Evolutionary conservation across 92 coral and sea anemone species (phyloP).

Genomic region (Palythoa grandis): DNA sequence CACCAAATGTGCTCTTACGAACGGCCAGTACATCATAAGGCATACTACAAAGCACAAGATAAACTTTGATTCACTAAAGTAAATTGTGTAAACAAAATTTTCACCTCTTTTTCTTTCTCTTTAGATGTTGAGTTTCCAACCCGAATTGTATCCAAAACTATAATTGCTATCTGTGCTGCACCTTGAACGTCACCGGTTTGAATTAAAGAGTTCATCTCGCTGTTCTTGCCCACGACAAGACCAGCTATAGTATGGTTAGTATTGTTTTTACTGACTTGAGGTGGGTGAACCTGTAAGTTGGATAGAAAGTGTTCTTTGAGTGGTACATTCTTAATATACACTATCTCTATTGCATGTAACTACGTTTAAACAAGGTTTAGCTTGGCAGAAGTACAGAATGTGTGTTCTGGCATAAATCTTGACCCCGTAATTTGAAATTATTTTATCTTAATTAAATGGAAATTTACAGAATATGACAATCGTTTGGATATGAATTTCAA

Average conservation of each 20-base stretch:
- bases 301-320: neutral
- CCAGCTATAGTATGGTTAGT: conserved; percentile 8
- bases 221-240: conserved; percentile 23
- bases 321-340: too few species aligned
- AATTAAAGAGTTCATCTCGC: conserved; percentile 33
- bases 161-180: conserved; percentile 17
- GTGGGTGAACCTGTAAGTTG: conserved; percentile 11
- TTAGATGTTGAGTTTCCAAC: conserved; percentile 7
- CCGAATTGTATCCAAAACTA: conserved; percentile 19
- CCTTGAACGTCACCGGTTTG: conserved; percentile 44
- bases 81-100: neutral
- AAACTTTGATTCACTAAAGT: neutral
- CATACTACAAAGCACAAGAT: too few species aligned
- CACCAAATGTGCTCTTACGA: too few species aligned
- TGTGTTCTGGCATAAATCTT: too few species aligned
- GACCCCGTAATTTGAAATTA: too few species aligned
- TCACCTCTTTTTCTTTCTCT: conserved; percentile 21
- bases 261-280: neutral
- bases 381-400: too few species aligned
- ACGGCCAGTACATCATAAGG: too few species aligned
- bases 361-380: too few species aligned
- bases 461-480: too few species aligned
- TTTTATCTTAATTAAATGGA: too few species aligned
- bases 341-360: too few species aligned
- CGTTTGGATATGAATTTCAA: too few species aligned